These are phyloP conservation scores for Rhingia campestris DNA, from an alignment of 2,888 invertebrate species.

Conservation along the genomic window DNA sequence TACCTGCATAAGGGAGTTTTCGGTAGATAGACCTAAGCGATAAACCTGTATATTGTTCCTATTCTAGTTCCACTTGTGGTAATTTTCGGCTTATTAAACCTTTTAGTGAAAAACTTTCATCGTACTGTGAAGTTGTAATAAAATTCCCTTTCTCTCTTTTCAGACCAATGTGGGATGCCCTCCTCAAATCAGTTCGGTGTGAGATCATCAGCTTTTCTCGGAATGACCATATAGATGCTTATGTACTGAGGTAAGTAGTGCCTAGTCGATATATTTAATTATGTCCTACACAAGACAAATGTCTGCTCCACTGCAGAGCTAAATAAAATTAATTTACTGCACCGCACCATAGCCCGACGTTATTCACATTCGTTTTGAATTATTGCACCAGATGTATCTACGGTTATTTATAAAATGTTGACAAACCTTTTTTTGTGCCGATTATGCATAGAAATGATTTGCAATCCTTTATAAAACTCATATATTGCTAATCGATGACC, in stretches of 20 bases:
- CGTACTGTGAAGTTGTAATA: background rate
- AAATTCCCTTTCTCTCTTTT: conserved; percentile 79
- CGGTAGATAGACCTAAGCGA: too few species aligned
- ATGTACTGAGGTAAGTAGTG: conserved; percentile 93
- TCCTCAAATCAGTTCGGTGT: conserved; percentile 95
- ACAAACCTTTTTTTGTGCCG: conserved; percentile 43
- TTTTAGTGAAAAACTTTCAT: background rate
- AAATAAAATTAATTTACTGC: background rate
- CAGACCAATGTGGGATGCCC: conserved; percentile 93
- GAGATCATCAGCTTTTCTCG: conserved; percentile 95
- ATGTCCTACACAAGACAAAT: background rate
- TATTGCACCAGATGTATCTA: conserved; percentile 9
- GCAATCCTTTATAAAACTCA: conserved; percentile 16
- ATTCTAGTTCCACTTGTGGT: background rate
- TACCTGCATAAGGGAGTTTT: too few species aligned
- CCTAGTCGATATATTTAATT: background rate
- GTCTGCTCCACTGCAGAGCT: background rate
- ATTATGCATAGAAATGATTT: conserved; percentile 17
- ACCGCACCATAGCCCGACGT: background rate
- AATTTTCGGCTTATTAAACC: background rate
- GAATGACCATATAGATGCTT: conserved; percentile 95
- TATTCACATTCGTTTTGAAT: conserved; percentile 20
- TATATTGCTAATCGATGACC: background rate
- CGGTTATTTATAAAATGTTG: conserved; percentile 51
- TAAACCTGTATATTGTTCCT: too few species aligned